Evolutionary conservation across 2,113 vertebrate genomes (phyloP), one percentile per base, ranked within the genome.

Genomic region (Paralichthys olivaceus): DNA sequence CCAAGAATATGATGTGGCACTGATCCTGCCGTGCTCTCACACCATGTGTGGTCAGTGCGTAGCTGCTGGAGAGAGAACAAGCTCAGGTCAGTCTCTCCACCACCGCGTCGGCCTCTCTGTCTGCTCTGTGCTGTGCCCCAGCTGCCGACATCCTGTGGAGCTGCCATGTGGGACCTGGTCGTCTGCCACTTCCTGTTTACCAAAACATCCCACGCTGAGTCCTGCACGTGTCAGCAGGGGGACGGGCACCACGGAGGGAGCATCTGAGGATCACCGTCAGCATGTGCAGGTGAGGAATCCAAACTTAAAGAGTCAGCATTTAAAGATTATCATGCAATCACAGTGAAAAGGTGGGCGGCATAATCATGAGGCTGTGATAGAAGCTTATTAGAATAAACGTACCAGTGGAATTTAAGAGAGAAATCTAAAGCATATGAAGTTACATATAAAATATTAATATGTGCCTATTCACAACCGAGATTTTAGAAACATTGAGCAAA

Each of bases 1-100:
- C 8, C 69, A 43, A 15, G 68, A 9, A 1, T 79, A 60, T 29
- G 85, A 87, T 12, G n/a, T 71, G 0, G 70, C 79, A 23, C 75
- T 92, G 75, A 88, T 94, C 66, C 81, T 95, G 56, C 93, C 94
- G 3, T 95, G 92, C 74, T 93, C 92, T 45, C 93, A 93, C 72
- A 80, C 80, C 25, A 76, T 94, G 67, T 95, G 93, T 34, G 61
- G 51, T 54, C 61, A 20, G 40, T 95, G 93, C 22, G 25, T 94
- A 25, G 49, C 69, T 11, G 80, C 76, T 1, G 86, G 59, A 40
- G 85, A 72, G 40, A 65, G 26, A 45, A 26, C 32, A 0, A 59
- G 40, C 20, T 75, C 73, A 1, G 3, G 5, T 7, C 66, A 15
- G 20, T 13, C 49, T 53, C 45, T 2, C 11, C n/a, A 14, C 8